phyloP scores from a whole-genome alignment of 1,140 invertebrate genomes.

The Drosophila orena region DNA sequence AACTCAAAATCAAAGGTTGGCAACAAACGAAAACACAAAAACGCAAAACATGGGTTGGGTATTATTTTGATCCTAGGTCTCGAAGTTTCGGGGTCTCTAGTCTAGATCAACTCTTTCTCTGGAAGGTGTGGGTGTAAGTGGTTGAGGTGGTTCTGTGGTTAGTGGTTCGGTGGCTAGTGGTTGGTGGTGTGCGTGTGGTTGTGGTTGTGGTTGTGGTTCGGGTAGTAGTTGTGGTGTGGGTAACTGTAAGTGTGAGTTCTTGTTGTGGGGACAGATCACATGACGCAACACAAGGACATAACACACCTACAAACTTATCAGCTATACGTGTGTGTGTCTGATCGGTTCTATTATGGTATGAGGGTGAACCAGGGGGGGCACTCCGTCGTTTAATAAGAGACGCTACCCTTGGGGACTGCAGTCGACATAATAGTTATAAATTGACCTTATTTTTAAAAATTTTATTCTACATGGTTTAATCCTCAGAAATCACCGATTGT shows the following conservation, averaged over 20 bases:
- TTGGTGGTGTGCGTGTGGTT: slow-evolving; percentile 6
- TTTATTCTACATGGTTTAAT: slow-evolving; percentile 17
- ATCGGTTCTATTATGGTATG: slow-evolving; percentile 51
- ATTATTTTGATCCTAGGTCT: slow-evolving; percentile 37
- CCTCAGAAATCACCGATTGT: slow-evolving; percentile 25
- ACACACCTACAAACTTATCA: slow-evolving; percentile 69
- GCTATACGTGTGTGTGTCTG: slow-evolving; percentile 55
- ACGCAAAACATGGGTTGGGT: slow-evolving; percentile 49
- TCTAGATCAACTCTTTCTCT: slow-evolving; percentile 52
- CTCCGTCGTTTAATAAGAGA: slow-evolving; percentile 67
- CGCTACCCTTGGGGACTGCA: slow-evolving; percentile 83
- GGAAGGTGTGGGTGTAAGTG: slow-evolving; percentile 30
- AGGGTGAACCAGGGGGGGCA: slow-evolving; percentile 42
- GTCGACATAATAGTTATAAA: slow-evolving; percentile 60
- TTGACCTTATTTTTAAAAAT: slow-evolving; percentile 5
- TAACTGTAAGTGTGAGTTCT: slow-evolving; percentile 26
- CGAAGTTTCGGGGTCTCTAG: slow-evolving; percentile 35
- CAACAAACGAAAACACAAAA: slow-evolving; percentile 57
- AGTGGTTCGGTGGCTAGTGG: slow-evolving; percentile 16
- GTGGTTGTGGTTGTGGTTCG: slow-evolving; percentile 3
- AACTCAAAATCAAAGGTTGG: slow-evolving; percentile 58
- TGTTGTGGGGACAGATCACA: slow-evolving; percentile 67
- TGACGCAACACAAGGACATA: slow-evolving; percentile 72
- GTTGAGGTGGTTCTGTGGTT: slow-evolving; percentile 9
- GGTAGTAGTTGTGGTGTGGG: slow-evolving; percentile 8